Percentiles rank a stretch among this genome's conserved stretches.
phyloP scores from a whole-genome alignment of 1,140 invertebrate species.

The Physella acuta region DNA sequence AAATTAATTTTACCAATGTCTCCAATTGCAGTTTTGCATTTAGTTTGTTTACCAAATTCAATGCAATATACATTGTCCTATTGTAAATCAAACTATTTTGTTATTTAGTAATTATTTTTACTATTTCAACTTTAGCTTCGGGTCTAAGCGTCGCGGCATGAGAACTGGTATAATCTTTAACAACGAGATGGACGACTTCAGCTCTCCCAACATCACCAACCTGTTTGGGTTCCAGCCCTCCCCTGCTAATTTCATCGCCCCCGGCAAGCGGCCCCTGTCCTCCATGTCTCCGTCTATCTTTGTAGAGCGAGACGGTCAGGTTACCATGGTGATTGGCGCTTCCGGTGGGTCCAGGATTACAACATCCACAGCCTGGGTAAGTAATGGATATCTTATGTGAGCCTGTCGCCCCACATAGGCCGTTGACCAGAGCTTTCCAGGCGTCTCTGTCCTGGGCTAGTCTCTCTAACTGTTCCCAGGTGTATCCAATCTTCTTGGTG shows the following conservation, averaged over 20 bases:
- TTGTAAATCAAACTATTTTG: not conserved
- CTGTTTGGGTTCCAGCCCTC: constrained; percentile 76
- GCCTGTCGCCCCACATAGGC: too few species aligned
- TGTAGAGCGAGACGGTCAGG: constrained; percentile 71
- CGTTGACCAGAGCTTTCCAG: too few species aligned
- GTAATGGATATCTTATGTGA: too few species aligned
- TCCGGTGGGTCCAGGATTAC: constrained; percentile 92
- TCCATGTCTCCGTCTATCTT: constrained; percentile 89
- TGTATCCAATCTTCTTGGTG: too few species aligned
- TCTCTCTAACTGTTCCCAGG: too few species aligned
- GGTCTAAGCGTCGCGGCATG: constrained; percentile 57
- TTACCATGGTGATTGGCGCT: constrained; percentile 78
- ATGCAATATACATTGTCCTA: not conserved
- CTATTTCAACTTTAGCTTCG: constrained; percentile 48
- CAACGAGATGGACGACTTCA: constrained; percentile 95
- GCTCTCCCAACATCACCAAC: constrained; percentile 73
- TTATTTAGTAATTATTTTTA: not conserved
- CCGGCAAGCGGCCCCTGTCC: constrained; percentile 84
- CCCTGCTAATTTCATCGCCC: constrained; percentile 75
- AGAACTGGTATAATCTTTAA: constrained; percentile 91
- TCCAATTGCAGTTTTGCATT: not conserved
- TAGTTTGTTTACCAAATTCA: not conserved
- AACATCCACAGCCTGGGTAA: not conserved
- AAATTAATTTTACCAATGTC: not conserved
- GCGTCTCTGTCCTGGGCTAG: too few species aligned